Base-by-base conservation (phyloP, 2,797 vertebrate genomes). In the Anolis apletophallus region DNA sequence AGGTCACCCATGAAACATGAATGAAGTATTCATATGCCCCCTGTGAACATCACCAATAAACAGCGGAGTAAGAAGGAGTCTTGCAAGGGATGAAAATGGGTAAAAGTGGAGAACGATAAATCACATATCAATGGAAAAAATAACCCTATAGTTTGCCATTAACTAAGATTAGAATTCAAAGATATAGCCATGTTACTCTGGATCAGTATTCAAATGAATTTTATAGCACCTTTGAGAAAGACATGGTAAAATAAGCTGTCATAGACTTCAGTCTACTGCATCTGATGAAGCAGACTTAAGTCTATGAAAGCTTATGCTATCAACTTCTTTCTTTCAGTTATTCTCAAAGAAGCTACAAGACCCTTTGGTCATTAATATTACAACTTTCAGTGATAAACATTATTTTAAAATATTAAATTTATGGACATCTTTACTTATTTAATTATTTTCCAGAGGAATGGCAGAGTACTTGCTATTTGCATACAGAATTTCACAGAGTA, bases 1-100 rank as follows among this genome's bases (percentile, higher is more conserved):
- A 78, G 80, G 74, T 83, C 40, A 26, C 32, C 26, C 40, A 69
- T 36, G 19, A 64, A 73, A 54, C 74, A 73, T 79, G 74, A 83
- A 83, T 72, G 55, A 79, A 78, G 11, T 9, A 83, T 78, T 78
- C 67, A 61, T 50, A 50, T 54, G 54, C n/a, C 14, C 55, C n/a
- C 36, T 50, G 68, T 59, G 36, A 72, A 77, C 59, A 36, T 59
- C 74, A 19, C 16, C 46, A 75, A 23, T 26, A 36, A 57, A 78
- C 17, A 85, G 34, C 26, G 73, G 40, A 80, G 9, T 17, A 75
- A 68, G 29, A 34, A n/a, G 19, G 29, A 73, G 40, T 9, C 59
- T 55, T 5, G 6, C 13, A 6, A 83, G 71, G 57, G n/a, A 57
- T 46, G 21, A 32, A 77, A 71, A 71, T 29, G 9, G 61, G 16